A percentile compares a stretch with the other conserved stretches of the same genome.
Evolutionary conservation across 2,113 vertebrate genomes (phyloP).

Genomic region (Eublepharis macularius): DNA sequence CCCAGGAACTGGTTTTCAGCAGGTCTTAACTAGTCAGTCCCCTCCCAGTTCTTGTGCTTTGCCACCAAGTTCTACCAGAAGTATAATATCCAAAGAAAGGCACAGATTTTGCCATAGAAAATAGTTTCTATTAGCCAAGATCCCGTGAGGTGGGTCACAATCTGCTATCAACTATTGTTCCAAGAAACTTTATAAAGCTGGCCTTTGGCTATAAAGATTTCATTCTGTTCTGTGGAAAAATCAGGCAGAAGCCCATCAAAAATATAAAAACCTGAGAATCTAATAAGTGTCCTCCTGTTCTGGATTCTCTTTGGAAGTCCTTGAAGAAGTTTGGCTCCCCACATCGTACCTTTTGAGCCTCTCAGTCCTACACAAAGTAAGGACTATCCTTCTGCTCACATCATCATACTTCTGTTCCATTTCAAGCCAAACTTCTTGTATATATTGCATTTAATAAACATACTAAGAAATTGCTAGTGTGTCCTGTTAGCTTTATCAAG

Average conservation of each 20-base stretch:
- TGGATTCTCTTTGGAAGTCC: neutral
- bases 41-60: too few species aligned
- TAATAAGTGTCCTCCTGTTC: neutral
- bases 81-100: neutral
- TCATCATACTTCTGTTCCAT: neutral
- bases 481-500: too few species aligned
- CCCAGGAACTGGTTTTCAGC: too few species aligned
- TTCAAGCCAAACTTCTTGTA: too few species aligned
- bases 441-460: too few species aligned
- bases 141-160: neutral
- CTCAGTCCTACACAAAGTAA: neutral
- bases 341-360: neutral
- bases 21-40: too few species aligned
- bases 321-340: neutral
- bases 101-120: neutral
- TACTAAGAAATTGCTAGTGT: too few species aligned
- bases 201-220: neutral
- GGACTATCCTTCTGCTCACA: neutral
- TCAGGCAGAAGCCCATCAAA: fast-evolving
- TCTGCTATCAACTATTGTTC: neutral
- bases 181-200: neutral
- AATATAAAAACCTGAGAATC: neutral
- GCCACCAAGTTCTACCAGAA: too few species aligned
- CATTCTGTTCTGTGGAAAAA: neutral
- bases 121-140: neutral